Evolutionary conservation across 2,888 invertebrate species (phyloP).

Genomic region (Drosophila imparisetae): DNA sequence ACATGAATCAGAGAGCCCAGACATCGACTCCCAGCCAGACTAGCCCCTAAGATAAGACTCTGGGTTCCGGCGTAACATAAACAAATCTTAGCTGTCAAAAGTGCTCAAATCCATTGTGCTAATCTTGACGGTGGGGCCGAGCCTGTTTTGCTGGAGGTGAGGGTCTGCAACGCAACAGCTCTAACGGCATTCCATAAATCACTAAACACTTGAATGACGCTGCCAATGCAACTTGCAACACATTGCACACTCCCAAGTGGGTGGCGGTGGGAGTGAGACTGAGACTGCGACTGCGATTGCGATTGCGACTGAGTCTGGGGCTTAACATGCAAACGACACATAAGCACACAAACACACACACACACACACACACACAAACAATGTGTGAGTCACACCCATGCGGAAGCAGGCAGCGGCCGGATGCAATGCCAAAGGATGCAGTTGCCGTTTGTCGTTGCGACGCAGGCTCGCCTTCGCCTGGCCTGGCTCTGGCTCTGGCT

Average conservation of each 20-base stretch:
- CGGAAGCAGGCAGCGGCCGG: constrained; percentile 58
- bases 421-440: constrained; percentile 62
- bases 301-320: constrained; percentile 35
- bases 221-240: constrained; percentile 79
- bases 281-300: constrained; percentile 23
- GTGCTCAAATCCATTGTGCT: constrained; percentile 82
- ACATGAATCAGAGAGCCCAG: constrained; percentile 68
- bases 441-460: constrained; percentile 26
- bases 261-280: constrained; percentile 25
- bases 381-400: constrained; percentile 18
- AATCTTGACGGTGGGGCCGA: constrained; percentile 59
- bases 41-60: constrained; percentile 50
- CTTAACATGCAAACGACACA: constrained; percentile 56
- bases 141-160: not conserved
- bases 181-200: constrained; percentile 83
- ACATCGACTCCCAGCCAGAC: constrained; percentile 16
- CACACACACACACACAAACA: not conserved
- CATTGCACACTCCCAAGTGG: constrained; percentile 59
- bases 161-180: constrained; percentile 42
- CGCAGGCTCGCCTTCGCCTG: constrained; percentile 39
- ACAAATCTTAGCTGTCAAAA: constrained; percentile 83
- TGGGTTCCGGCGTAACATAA: constrained; percentile 61
- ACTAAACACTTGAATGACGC: constrained; percentile 80
- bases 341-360: constrained; percentile 18
- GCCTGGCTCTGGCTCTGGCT: constrained; percentile 30